Conservation (phyloP, 1,140 invertebrate species). For the Pogonognathellus flavescens region DNA sequence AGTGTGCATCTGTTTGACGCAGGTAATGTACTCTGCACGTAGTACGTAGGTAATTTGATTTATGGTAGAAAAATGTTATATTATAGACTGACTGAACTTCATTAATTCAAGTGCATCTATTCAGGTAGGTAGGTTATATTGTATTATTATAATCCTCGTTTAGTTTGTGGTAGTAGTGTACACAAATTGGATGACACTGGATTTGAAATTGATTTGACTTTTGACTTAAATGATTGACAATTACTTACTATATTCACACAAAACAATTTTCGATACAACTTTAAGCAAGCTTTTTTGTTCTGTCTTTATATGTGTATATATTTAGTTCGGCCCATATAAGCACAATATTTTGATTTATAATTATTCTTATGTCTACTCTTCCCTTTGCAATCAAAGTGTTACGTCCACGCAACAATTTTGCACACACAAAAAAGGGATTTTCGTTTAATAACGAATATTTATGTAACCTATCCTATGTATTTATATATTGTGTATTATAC, state of each 20-base stretch:
- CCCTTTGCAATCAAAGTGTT: background rate
- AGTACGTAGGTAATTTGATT: background rate
- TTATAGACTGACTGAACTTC: slow-evolving; percentile 24
- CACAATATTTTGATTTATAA: no score
- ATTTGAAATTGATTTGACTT: slow-evolving; percentile 37
- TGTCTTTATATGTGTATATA: background rate
- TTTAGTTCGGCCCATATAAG: background rate
- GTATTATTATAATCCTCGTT: no score
- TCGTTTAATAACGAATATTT: background rate
- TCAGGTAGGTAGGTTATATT: background rate
- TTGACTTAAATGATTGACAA: slow-evolving; percentile 20
- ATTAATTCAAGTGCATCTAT: background rate
- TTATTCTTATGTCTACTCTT: no score
- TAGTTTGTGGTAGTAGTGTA: background rate
- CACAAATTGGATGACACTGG: background rate
- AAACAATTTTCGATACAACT: background rate
- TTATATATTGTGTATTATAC: no score
- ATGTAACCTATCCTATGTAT: no score
- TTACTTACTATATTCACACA: background rate
- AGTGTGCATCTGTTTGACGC: background rate
- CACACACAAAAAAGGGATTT: slow-evolving; percentile 29
- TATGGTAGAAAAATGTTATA: slow-evolving; percentile 6
- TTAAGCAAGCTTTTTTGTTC: slow-evolving; percentile 47
- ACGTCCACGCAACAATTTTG: slow-evolving; percentile 32
- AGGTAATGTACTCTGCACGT: no score